These are phyloP conservation scores for Kryptolebias ocellatus DNA, from an alignment of 2,797 vertebrate genomes.

Conservation along the genomic window DNA sequence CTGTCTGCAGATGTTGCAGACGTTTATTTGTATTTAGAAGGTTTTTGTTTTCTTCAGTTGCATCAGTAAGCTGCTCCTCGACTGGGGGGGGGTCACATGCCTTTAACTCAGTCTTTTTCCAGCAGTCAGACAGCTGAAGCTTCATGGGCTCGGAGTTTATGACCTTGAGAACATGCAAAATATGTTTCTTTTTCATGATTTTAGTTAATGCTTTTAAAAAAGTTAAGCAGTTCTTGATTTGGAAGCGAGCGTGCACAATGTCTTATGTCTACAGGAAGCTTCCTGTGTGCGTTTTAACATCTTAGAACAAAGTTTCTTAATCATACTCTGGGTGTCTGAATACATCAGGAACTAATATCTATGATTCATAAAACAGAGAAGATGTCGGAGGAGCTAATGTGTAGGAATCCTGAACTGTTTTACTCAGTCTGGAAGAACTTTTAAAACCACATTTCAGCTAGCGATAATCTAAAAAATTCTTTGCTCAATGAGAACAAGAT, in stretches of 20 bases:
- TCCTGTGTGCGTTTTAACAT: too few relatives aligned
- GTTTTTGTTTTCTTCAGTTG: constrained; percentile 71
- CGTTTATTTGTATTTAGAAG: constrained; percentile 72
- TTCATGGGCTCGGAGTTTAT: neutral
- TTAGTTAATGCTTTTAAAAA: neutral
- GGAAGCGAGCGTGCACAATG: neutral
- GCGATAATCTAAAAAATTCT: too few relatives aligned
- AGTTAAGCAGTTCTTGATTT: neutral
- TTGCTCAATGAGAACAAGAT: too few relatives aligned
- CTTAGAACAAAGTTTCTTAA: too few relatives aligned
- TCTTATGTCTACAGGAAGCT: too few relatives aligned
- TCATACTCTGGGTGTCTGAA: too few relatives aligned
- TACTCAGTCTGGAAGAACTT: too few relatives aligned
- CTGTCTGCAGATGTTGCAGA: constrained; percentile 66
- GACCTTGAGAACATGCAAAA: neutral
- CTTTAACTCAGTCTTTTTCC: constrained; percentile 58
- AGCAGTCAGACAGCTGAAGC: constrained; percentile 58
- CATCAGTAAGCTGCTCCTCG: constrained; percentile 65
- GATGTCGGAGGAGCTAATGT: too few relatives aligned
- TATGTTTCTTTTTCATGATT: neutral
- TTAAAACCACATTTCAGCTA: too few relatives aligned
- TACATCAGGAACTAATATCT: too few relatives aligned
- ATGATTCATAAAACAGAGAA: too few relatives aligned
- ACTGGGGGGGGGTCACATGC: constrained; percentile 51
- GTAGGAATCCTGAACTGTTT: too few relatives aligned